Evolutionary conservation across 2,797 vertebrate species (phyloP), one percentile per base, ranked within the genome.

Genomic region (Cottoperca gobio): DNA sequence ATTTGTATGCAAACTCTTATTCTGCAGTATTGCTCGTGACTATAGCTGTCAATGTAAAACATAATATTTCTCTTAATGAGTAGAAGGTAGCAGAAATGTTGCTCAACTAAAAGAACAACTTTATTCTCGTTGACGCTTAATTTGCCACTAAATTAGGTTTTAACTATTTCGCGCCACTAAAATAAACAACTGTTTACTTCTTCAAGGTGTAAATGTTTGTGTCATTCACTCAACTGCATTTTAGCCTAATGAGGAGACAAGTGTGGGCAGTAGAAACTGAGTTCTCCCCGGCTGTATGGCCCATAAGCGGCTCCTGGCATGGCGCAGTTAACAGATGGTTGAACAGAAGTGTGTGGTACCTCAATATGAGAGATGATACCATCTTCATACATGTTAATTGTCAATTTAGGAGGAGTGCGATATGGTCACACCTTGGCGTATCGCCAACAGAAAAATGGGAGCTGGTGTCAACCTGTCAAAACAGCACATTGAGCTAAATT

Each of bases 321-420:
- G 46, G 57, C 9, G n/a, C 66, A 48, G 17, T 74, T 69, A 79
- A 78, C 87, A 86, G 75, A 91, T 86, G 79, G 82, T 46, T 64
- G 53, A 81, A 55, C 80, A 83, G 76, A 79, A 58, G 49, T 64
- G 61, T 64, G 52, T 31, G 24, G 14, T 17, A 33, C 59, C 52
- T 31, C 19, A 8, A 70, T 55, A 67, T 58, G 66, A 81, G 72
- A 69, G 73, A 83, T 66, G 67, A 87, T 86, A 65, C 50, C 6
- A 2, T 80, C 76, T 66, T 85, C 78, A 86, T 87, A 85, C 75
- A 81, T 74, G 70, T 77, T 83, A 78, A 89, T 71, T 82, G 79
- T 76, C 73, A 85, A 78, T 82, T 88, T 79, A 80, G 78, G 78
- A 61, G 82, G 69, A 81, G 78, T 64, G 65, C 33, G 33, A 76